Percentiles rank a stretch among this genome's conserved stretches.
Evolutionary conservation across 2,113 vertebrate genomes (phyloP).

Genomic region (Myiozetetes cayanensis): DNA sequence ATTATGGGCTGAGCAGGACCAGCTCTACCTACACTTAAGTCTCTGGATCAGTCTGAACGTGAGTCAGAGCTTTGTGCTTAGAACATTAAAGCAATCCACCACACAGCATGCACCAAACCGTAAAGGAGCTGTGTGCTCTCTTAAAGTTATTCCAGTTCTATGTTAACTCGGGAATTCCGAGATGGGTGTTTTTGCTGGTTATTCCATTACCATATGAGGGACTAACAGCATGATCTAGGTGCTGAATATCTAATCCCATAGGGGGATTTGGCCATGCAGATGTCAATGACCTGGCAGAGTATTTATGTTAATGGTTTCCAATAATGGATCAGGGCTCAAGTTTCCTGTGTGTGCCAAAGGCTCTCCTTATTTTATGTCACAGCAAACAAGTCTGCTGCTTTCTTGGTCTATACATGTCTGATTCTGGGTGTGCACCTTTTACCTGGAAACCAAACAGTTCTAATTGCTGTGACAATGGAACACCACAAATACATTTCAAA

Average conservation of each 20-base stretch:
- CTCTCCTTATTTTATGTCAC: not conserved
- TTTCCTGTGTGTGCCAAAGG: not conserved
- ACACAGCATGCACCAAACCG: fast-evolving
- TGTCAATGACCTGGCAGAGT: not conserved
- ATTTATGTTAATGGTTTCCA: constrained; percentile 20
- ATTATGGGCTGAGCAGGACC: not conserved
- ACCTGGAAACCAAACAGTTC: not conserved
- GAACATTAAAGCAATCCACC: not conserved
- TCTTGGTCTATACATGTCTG: not conserved
- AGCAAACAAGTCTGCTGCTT: not conserved
- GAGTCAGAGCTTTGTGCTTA: not conserved
- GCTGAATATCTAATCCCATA: not conserved
- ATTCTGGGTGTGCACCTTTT: not conserved
- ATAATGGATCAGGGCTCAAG: not conserved
- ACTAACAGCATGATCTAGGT: not conserved
- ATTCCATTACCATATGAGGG: not conserved
- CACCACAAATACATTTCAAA: not conserved
- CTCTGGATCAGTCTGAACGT: not conserved
- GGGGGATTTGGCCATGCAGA: not conserved
- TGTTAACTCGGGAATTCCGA: not conserved
- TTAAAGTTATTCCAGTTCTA: not conserved
- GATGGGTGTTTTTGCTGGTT: not conserved
- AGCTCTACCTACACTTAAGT: not conserved
- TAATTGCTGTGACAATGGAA: not conserved
- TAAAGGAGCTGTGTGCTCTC: not conserved